Evolutionary conservation across 2,113 vertebrate species (phyloP).

Genomic region (Kryptolebias marmoratus): DNA sequence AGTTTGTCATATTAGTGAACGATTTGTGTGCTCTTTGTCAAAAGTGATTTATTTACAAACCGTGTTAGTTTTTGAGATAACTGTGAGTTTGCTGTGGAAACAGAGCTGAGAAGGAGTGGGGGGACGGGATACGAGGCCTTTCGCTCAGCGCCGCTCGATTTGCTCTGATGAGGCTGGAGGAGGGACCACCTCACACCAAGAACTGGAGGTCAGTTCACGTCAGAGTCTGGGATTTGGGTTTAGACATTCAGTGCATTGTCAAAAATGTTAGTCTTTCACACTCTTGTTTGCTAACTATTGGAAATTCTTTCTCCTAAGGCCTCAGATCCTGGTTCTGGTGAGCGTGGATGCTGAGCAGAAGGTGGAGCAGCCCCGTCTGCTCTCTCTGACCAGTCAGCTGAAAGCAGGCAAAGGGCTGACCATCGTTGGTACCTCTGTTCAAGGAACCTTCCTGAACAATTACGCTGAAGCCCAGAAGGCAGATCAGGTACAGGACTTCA

Average conservation of each 20-base stretch:
- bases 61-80: background rate
- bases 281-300: background rate
- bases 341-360: conserved; percentile 93
- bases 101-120: conserved; percentile 99
- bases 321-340: conserved; percentile 93
- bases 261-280: background rate
- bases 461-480: conserved; percentile 89
- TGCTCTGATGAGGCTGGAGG: conserved; percentile 92
- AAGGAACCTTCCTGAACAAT: conserved; percentile 93
- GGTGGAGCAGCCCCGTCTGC: conserved; percentile 92
- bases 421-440: conserved; percentile 92
- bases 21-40: background rate
- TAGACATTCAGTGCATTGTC: background rate
- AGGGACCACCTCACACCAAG: conserved; percentile 96
- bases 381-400: conserved; percentile 94
- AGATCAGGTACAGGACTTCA: conserved; percentile 85
- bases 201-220: conserved; percentile 90
- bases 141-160: conserved; percentile 96
- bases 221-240: background rate
- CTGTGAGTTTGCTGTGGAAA: conserved; percentile 2
- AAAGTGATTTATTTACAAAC: background rate
- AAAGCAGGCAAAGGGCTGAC: conserved; percentile 99
- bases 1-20: background rate
- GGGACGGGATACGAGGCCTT: conserved; percentile 94
- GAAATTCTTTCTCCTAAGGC: conserved; percentile 74